These are phyloP conservation scores for Connochaetes taurinus DNA, from an alignment of 2,113 vertebrate genomes.

Conservation along the genomic window DNA sequence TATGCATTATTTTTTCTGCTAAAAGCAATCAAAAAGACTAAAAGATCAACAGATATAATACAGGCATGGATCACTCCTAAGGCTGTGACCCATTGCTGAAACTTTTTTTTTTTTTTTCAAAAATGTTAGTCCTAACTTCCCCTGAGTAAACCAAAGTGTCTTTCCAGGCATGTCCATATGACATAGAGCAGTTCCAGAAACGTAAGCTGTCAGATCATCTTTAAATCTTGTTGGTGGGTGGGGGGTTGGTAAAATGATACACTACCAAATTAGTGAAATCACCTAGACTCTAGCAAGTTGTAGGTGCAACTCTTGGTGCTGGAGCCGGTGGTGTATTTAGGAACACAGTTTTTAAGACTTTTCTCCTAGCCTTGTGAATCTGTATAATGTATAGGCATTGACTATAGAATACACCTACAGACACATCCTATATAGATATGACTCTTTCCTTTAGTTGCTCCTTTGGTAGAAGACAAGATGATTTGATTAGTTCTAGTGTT, in stretches of 20 bases:
- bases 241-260: slow-evolving; percentile 8
- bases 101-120: not conserved
- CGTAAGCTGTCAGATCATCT: not conserved
- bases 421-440: slow-evolving; percentile 59
- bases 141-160: not conserved
- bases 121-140: not conserved
- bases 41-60: not conserved
- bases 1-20: not conserved
- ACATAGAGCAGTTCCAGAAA: not conserved
- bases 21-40: not conserved
- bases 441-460: slow-evolving; percentile 87
- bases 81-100: not conserved
- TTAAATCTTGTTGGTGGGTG: not conserved
- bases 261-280: slow-evolving; percentile 20
- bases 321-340: slow-evolving; percentile 52
- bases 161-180: not conserved
- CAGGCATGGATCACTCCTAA: not conserved
- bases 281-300: slow-evolving; percentile 57
- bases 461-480: slow-evolving; percentile 94
- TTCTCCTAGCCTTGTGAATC: slow-evolving; percentile 14
- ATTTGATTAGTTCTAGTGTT: slow-evolving; percentile 89
- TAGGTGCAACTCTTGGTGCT: slow-evolving; percentile 70
- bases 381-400: slow-evolving; percentile 42
- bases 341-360: slow-evolving; percentile 43
- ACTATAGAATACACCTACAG: slow-evolving; percentile 41